phyloP scores from a whole-genome alignment of 2,888 invertebrate genomes.

The Tenthredo notha region DNA sequence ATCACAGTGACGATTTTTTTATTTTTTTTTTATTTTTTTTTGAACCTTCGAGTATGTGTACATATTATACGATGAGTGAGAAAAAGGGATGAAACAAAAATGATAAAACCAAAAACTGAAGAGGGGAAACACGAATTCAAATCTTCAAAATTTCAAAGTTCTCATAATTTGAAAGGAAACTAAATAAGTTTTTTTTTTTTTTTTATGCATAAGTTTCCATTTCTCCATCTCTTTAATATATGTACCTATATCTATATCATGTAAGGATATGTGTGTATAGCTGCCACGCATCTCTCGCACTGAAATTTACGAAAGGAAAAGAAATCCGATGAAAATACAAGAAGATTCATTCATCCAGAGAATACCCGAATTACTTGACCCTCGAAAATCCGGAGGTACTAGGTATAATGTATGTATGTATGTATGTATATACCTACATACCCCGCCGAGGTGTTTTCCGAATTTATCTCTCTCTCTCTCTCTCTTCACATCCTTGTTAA shows the following conservation, averaged over 20 bases:
- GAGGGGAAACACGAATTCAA: neutral
- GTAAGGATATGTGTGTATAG: neutral
- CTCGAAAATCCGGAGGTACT: neutral
- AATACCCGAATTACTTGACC: conserved; percentile 5
- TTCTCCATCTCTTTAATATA: no score
- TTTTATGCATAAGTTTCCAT: no score
- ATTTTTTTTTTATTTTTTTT: neutral
- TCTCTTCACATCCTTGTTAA: neutral
- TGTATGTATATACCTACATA: neutral
- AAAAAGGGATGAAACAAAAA: neutral
- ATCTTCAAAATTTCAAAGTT: neutral
- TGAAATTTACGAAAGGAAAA: neutral
- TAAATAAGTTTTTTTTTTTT: neutral
- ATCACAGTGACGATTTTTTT: neutral
- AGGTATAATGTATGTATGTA: neutral
- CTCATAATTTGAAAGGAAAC: neutral
- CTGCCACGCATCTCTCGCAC: neutral
- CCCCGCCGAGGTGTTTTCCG: neutral
- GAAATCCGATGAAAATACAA: conserved; percentile 1
- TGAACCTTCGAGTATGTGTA: neutral
- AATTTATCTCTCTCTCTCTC: neutral
- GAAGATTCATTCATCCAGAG: neutral
- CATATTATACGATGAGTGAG: neutral
- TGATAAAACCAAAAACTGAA: neutral
- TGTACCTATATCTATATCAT: no score